Evolutionary conservation across 2,888 invertebrate genomes (phyloP).

Genomic region (Lasioglossum oenotherae): DNA sequence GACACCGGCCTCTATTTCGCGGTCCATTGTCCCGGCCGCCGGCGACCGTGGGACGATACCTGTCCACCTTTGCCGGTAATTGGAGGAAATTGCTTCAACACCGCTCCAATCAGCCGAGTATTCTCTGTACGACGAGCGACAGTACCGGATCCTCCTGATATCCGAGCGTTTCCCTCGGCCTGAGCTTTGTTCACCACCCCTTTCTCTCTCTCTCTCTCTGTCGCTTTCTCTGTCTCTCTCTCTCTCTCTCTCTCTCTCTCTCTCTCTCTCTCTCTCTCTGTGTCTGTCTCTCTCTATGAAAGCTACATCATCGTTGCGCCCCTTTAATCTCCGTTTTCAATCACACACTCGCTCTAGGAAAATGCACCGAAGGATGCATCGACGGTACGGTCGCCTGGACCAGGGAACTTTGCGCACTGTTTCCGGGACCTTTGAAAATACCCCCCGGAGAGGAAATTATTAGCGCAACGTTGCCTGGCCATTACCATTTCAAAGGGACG

Average conservation of each 20-base stretch:
- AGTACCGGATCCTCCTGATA: conserved; percentile 23
- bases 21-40: conserved; percentile 71
- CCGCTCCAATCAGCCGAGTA: conserved; percentile 77
- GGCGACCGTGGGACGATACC: conserved; percentile 60
- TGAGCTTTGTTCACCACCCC: conserved; percentile 4
- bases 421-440: background rate
- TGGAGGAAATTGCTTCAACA: conserved; percentile 80
- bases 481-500: conserved; percentile 57
- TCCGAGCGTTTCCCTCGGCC: conserved; percentile 41
- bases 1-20: conserved; percentile 66
- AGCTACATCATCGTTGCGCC: background rate
- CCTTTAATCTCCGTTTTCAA: conserved; percentile 60
- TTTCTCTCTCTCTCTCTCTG: background rate
- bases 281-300: background rate
- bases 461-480: background rate
- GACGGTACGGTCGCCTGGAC: background rate
- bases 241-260: background rate
- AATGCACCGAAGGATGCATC: conserved; percentile 27
- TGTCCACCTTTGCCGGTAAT: conserved; percentile 76
- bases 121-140: conserved; percentile 64
- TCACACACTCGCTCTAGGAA: conserved; percentile 9
- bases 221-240: background rate
- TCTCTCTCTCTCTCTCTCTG: background rate
- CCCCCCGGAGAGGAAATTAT: conserved; percentile 38
- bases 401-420: background rate